Conservation (phyloP, 2,113 vertebrate genomes). For the Poeciliopsis prolifica region DNA sequence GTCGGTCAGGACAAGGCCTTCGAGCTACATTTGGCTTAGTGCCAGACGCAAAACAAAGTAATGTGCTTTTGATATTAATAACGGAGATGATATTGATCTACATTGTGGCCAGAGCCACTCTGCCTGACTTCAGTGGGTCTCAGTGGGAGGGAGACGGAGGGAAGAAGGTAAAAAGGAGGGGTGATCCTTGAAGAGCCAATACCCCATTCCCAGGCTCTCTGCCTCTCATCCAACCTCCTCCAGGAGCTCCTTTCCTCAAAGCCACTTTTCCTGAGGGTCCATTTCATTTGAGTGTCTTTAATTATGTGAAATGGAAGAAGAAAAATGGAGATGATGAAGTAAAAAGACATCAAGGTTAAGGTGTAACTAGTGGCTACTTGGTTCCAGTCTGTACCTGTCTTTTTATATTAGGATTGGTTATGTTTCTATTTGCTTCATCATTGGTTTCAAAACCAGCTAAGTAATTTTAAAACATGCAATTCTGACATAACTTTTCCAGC, state of each 20-base stretch:
- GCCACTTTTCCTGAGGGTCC: conserved; percentile 91
- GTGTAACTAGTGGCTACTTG: conserved; percentile 33
- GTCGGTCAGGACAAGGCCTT: conserved; percentile 57
- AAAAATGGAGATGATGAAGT: conserved; percentile 60
- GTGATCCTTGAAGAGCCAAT: conserved; percentile 87
- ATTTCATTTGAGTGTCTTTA: conserved; percentile 97
- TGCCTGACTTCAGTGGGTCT: conserved; percentile 65
- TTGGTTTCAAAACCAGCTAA: background rate
- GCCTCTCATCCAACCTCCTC: conserved; percentile 49
- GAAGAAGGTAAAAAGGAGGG: conserved; percentile 41
- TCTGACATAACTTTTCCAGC: background rate
- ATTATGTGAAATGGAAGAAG: conserved; percentile 92
- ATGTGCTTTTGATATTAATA: conserved; percentile 99
- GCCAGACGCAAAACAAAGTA: conserved; percentile 98
- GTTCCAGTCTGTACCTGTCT: conserved; percentile 52
- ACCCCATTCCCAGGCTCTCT: conserved; percentile 52
- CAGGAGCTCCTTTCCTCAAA: conserved; percentile 83
- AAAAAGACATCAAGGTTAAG: conserved; percentile 44
- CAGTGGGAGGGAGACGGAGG: conserved; percentile 43
- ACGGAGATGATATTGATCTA: conserved; percentile 98
- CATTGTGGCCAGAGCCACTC: conserved; percentile 84
- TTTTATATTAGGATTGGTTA: conserved; percentile 54
- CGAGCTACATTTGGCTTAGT: conserved; percentile 79
- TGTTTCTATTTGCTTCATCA: background rate
- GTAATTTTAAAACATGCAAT: too few species aligned